Base-by-base conservation (phyloP, 2,113 vertebrate species). In the Ctenodactylus gundi region DNA sequence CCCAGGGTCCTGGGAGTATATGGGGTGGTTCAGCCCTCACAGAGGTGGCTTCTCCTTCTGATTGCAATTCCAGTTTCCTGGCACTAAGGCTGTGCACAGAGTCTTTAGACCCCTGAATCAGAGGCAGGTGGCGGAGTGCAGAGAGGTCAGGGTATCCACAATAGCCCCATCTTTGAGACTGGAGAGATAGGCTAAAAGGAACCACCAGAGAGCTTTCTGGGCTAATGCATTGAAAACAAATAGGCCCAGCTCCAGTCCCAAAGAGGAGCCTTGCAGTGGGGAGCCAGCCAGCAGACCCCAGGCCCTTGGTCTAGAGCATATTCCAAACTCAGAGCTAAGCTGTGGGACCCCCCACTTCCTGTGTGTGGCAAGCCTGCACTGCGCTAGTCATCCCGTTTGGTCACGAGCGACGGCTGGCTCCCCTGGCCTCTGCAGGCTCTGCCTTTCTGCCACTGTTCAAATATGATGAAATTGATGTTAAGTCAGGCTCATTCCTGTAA, bases 401-500 rank as follows among this genome's bases (percentile, higher is more conserved):
- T 85, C 81, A 51, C 46, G 39, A 51, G 78, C 44, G 93, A 88
- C 34, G 4, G 12, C 31, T 23, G 57, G 23, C 31, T 68, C 3
- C 14, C 20, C 49, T 7, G 5, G 34, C n/a, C 17, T 72, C 17
- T 44, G 29, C 34, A 67, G 15, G 25, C 64, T 78, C n/a, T 76
- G 20, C 49, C 76, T 68, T 51, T 60, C 68, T 83, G 76, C 14
- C 53, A 31, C 73, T 85, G 88, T 80, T 25, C 60, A 87, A 80
- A 85, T 60, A 55, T 62, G 53, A 65, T 15, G 12, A 51, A 90
- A 96, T 90, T 55, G 67, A 55, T 85, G 85, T 81, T 39, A 72
- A 93, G 58, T 25, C 39, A 53, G 68, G 89, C 34, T 80, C 57
- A 88, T 46, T 96, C 95, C 64, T 85, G 53, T 70, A 92, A 94